These are phyloP conservation scores for Trichonephila clavipes DNA, from an alignment of 1,140 invertebrate species.

Conservation along the genomic window DNA sequence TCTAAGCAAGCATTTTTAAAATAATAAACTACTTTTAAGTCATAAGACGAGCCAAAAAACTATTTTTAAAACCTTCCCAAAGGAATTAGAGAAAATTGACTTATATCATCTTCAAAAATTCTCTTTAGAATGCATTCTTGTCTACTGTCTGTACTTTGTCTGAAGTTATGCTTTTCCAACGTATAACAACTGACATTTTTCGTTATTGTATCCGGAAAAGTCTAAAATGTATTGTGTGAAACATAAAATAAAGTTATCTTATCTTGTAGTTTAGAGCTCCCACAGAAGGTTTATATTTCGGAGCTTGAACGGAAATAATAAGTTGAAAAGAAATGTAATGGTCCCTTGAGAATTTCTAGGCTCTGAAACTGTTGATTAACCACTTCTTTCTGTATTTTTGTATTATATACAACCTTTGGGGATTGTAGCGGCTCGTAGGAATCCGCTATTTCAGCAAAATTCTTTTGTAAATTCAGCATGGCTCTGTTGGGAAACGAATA, in stretches of 20 bases:
- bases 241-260: slow-evolving; percentile 36
- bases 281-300: slow-evolving; percentile 22
- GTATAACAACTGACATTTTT: slow-evolving; percentile 34
- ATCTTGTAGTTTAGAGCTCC: slow-evolving; percentile 8
- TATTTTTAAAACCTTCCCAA: not conserved
- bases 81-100: not conserved
- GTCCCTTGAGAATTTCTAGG: not conserved
- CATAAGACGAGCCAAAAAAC: not conserved
- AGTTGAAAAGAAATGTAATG: slow-evolving; percentile 34
- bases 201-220: slow-evolving; percentile 11
- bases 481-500: not conserved
- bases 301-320: slow-evolving; percentile 26
- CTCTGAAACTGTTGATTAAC: slow-evolving; percentile 29
- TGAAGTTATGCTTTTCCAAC: slow-evolving; percentile 15
- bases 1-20: too few relatives aligned
- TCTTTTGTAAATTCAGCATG: not conserved
- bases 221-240: slow-evolving; percentile 4
- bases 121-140: not conserved
- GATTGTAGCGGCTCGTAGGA: not conserved
- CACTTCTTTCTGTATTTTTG: not conserved
- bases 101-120: slow-evolving; percentile 1
- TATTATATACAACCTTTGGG: slow-evolving; percentile 20
- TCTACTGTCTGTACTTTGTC: not conserved
- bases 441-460: not conserved
- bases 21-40: not conserved